Evolutionary conservation across 2,888 invertebrate genomes (phyloP), one percentile per base, ranked within the genome.

Genomic region (Eremobia ochroleuca): DNA sequence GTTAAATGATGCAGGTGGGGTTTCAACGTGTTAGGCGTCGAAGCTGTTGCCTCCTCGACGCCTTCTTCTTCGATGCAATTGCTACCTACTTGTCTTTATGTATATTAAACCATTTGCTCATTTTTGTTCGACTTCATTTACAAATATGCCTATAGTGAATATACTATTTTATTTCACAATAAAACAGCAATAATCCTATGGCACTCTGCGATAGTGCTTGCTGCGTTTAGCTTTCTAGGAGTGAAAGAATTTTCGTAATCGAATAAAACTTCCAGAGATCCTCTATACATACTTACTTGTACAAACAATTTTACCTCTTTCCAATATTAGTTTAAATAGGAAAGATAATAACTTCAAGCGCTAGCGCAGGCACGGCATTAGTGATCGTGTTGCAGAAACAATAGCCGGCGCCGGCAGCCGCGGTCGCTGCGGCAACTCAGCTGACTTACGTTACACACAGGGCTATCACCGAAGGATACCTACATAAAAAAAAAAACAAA

Each of bases 371-470:
- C 81, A 79, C 74, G 79, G 71, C 81, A 85, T 77, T 75, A 80
- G 83, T 77, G 90, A 91, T 92, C 90, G 82, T 86, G 79, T 93
- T 90, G 89, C 91, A 79, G 88, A 87, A 85, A 90, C 87, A 83
- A 87, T 88, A 90, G 88, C 78, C 87, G 88, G 83, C 90, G 89
- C 68, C 81, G 77, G 81, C 83, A 80, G 83, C 82, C 87, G 89
- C 88, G 87, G 90, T 90, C 82, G 78, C 79, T 90, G 89, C 83
- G 89, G 91, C 91, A 40, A 83, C 82, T 80, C 74, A 77, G 74
- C 55, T 76, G 70, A 82, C 89, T 91, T 88, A 87, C 71, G 77
- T 88, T 87, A 88, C 87, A 83, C 25, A 66, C 73, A 82, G 81
- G 70, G 75, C 58, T 81, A 74, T 73, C 75, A 75, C 55, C 28